Evolutionary conservation across 1,140 invertebrate species (phyloP).

Genomic region (Condylostylus longicornis): DNA sequence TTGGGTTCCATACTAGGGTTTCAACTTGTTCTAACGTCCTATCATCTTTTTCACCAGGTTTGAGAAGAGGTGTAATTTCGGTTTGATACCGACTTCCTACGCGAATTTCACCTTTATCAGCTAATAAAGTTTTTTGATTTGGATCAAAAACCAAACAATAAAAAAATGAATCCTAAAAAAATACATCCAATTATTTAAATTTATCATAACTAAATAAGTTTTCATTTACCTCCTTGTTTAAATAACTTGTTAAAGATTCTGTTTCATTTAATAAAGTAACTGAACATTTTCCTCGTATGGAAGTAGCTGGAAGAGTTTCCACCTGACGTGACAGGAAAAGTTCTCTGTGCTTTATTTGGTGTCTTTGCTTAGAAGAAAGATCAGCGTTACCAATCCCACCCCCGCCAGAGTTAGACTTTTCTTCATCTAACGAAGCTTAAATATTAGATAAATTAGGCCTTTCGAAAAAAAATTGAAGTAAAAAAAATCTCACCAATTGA

Average conservation of each 20-base stretch:
- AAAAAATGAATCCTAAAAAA: conserved; percentile 86
- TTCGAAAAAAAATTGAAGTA: too few species aligned
- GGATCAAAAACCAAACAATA: conserved; percentile 99
- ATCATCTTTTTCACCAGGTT: conserved; percentile 60
- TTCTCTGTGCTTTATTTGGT: conserved; percentile 94
- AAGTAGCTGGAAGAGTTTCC: conserved; percentile 93
- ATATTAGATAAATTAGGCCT: too few species aligned
- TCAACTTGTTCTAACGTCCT: conserved; percentile 70
- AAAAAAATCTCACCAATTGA: too few species aligned
- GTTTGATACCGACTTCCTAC: conserved; percentile 93
- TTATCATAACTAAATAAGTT: too few species aligned
- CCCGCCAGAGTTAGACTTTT: conserved; percentile 28
- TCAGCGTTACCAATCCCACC: conserved; percentile 31
- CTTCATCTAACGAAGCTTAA: conserved; percentile 37
- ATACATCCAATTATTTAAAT: too few species aligned
- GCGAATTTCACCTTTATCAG: conserved; percentile 88
- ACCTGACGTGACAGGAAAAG: conserved; percentile 95
- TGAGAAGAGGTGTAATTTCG: conserved; percentile 59
- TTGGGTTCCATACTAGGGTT: conserved; percentile 84
- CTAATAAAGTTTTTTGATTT: conserved; percentile 92
- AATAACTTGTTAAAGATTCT: conserved; percentile 86
- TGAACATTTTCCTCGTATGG: conserved; percentile 97
- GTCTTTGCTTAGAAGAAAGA: conserved; percentile 60
- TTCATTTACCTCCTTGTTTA: conserved; percentile 90
- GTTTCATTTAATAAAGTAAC: conserved; percentile 97